phyloP scores from a whole-genome alignment of 2,113 vertebrate species.

The Pygoscelis adeliae region DNA sequence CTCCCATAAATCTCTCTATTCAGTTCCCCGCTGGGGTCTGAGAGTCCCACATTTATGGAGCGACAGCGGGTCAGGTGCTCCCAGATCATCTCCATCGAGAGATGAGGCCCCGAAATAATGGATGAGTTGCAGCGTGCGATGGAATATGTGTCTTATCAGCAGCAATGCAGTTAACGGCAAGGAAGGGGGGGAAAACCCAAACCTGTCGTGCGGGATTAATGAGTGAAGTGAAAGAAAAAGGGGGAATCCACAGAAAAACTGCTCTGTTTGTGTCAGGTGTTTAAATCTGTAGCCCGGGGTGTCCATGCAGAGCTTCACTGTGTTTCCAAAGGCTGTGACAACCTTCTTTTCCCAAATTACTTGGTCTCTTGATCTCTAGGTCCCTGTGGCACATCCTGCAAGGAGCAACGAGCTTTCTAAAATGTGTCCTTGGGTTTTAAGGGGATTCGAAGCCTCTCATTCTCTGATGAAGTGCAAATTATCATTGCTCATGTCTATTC shows the following conservation, averaged over 20 bases:
- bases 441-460: not conserved
- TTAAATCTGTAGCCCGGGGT: not conserved
- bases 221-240: not conserved
- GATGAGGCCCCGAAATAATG: not conserved
- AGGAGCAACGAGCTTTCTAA: not conserved
- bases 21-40: not conserved
- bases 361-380: not conserved
- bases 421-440: not conserved
- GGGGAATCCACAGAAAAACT: not conserved
- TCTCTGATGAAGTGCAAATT: not conserved
- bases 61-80: not conserved
- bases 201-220: constrained; percentile 39
- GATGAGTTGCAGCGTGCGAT: not conserved
- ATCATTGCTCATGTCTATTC: not conserved
- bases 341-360: not conserved
- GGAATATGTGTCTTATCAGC: constrained; percentile 15
- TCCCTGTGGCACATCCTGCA: not conserved
- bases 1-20: constrained; percentile 53
- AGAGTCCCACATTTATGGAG: not conserved
- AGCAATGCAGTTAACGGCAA: not conserved
- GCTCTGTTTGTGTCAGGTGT: not conserved
- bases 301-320: not conserved
- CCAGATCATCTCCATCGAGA: not conserved
- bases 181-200: not conserved
- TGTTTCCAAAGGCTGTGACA: not conserved